A percentile compares a stretch with the other conserved stretches of the same genome.
phyloP scores from a whole-genome alignment of 1,140 invertebrate species.

The Sycobia sp. region DNA sequence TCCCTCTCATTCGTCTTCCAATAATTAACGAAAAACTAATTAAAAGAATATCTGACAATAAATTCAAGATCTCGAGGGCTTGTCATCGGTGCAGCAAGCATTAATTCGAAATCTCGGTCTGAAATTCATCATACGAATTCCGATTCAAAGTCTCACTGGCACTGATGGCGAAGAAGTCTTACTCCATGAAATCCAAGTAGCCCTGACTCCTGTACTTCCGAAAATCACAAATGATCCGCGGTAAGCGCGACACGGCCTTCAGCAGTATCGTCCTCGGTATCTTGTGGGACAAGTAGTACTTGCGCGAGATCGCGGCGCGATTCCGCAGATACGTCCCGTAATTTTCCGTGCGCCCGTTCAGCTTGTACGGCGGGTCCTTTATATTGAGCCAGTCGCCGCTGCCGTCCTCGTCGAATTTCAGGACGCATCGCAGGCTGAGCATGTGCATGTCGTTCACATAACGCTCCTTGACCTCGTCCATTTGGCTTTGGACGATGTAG shows the following conservation, averaged over 20 bases:
- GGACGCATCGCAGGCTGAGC: slow-evolving; percentile 59
- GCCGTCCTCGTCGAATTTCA: slow-evolving; percentile 54
- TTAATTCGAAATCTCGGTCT: too few relatives aligned
- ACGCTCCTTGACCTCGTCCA: slow-evolving; percentile 30
- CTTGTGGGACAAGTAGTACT: slow-evolving; percentile 66
- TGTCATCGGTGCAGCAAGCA: too few relatives aligned
- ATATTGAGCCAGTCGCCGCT: slow-evolving; percentile 35
- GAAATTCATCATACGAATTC: too few relatives aligned
- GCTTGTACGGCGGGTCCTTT: slow-evolving; percentile 59
- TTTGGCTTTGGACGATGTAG: neutral
- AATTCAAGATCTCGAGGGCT: too few relatives aligned
- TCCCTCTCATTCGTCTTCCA: too few relatives aligned
- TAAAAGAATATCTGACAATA: too few relatives aligned
- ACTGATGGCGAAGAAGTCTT: too few relatives aligned
- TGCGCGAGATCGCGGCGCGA: slow-evolving; percentile 62
- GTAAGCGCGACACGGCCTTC: slow-evolving; percentile 63
- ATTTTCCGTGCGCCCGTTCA: slow-evolving; percentile 65
- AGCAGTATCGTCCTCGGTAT: slow-evolving; percentile 67
- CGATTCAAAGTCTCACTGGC: too few relatives aligned
- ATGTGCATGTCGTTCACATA: slow-evolving; percentile 61
- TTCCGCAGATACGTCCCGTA: slow-evolving; percentile 65
- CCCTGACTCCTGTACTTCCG: slow-evolving; percentile 55
- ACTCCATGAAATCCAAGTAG: slow-evolving; percentile 45
- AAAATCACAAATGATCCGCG: slow-evolving; percentile 64
- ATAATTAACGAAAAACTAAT: too few relatives aligned